phyloP scores from a whole-genome alignment of 2,797 vertebrate genomes.

The Gymnoscopelus braueri region DNA sequence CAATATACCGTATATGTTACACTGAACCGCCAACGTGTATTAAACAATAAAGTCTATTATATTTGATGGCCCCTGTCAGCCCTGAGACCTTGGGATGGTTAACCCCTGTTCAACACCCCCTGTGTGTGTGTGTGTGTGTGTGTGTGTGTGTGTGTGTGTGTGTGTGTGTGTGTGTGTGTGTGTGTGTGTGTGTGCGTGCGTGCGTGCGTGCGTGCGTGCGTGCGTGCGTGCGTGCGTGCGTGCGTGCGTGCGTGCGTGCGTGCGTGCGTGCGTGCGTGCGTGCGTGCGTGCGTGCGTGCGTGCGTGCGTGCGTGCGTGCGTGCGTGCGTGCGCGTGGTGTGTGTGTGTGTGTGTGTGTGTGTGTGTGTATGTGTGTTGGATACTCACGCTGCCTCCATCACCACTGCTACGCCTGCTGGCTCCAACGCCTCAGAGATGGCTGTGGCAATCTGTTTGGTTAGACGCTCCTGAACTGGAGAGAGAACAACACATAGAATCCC shows the following conservation, averaged over 20 bases:
- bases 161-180: not conserved
- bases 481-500: not conserved
- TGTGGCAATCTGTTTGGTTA: conserved; percentile 81
- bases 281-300: no score
- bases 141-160: no score
- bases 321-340: not conserved
- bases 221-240: not conserved
- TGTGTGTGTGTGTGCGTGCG: not conserved
- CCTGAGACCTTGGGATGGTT: no score
- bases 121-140: not conserved
- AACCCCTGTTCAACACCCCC: no score
- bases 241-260: not conserved
- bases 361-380: not conserved
- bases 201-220: not conserved
- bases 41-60: no score
- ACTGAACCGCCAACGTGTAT: no score
- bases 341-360: not conserved
- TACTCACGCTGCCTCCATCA: conserved; percentile 80
- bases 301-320: not conserved
- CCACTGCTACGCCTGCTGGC: conserved; percentile 76
- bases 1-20: no score
- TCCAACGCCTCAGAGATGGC: conserved; percentile 80
- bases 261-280: no score
- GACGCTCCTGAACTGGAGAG: conserved; percentile 80
- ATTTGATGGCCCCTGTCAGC: no score